Evolutionary conservation across 2,888 invertebrate species (phyloP).

Genomic region (Pristionchus exspectatus): DNA sequence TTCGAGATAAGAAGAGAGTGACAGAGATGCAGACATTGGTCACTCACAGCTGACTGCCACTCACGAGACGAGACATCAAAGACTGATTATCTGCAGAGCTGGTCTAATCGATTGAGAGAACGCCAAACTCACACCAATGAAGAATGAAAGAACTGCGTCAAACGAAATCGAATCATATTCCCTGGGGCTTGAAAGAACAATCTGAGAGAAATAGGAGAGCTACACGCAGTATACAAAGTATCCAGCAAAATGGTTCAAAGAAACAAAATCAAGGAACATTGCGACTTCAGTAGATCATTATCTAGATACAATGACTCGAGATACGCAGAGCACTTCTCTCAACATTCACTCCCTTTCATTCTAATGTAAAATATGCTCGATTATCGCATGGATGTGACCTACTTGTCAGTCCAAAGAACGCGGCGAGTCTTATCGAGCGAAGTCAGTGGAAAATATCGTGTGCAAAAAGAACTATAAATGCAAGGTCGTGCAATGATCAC

Average conservation of each 20-base stretch:
- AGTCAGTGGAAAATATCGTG: conserved; percentile 5
- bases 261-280: not conserved
- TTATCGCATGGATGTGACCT: not conserved
- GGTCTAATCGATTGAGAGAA: not conserved
- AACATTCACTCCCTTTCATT: not conserved
- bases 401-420: not conserved
- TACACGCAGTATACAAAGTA: not conserved
- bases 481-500: conserved; percentile 35
- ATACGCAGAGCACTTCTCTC: not conserved
- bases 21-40: not conserved
- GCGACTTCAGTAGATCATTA: not conserved
- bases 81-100: not conserved
- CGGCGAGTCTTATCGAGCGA: not conserved
- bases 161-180: not conserved
- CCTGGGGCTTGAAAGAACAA: not conserved
- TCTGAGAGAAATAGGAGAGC: not conserved
- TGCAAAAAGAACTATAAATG: conserved; percentile 41
- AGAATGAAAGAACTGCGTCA: not conserved
- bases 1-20: not conserved
- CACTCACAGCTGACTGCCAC: conserved; percentile 31
- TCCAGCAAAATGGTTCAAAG: not conserved
- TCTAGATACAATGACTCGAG: not conserved
- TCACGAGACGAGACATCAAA: not conserved
- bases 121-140: not conserved
- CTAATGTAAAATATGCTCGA: not conserved